Evolutionary conservation across 2,797 vertebrate genomes (phyloP).

Genomic region (Typhlichthys subterraneus): DNA sequence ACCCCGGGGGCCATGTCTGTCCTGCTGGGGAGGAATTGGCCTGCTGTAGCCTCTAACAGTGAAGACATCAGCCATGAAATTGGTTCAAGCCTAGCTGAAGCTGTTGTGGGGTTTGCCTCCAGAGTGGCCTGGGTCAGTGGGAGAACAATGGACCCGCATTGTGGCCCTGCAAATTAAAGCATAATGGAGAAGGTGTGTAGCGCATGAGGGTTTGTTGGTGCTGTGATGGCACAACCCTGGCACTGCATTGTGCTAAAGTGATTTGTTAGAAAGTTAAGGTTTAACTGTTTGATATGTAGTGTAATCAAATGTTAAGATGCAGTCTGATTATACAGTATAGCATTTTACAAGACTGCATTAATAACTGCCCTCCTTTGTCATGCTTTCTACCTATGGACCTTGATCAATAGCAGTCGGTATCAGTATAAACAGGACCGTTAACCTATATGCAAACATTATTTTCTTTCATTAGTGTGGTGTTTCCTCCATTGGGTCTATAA

Average conservation of each 20-base stretch:
- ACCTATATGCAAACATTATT: no score
- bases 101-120: slow-evolving; percentile 55
- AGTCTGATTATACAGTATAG: slow-evolving; percentile 3
- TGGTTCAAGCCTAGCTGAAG: slow-evolving; percentile 57
- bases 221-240: slow-evolving; percentile 7
- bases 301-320: no score
- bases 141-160: slow-evolving; percentile 18
- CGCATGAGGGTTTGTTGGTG: background rate
- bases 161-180: background rate
- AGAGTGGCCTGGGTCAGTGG: slow-evolving; percentile 15
- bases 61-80: slow-evolving; percentile 76
- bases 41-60: slow-evolving; percentile 52
- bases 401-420: no score
- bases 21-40: slow-evolving; percentile 62
- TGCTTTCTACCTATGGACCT: no score
- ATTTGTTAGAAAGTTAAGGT: slow-evolving; percentile 10
- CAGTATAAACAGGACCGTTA: no score
- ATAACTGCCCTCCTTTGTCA: no score
- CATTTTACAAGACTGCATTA: background rate
- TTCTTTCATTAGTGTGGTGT: no score
- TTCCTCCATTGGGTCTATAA: no score
- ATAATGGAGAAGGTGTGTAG: background rate
- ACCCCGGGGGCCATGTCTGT: slow-evolving; percentile 38
- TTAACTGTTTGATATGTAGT: slow-evolving; percentile 13
- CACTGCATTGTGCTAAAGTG: slow-evolving; percentile 31